A percentile compares a stretch with the other conserved stretches of the same genome.
Evolutionary conservation across 2,113 vertebrate species (phyloP).

Genomic region (Cyrtonyx montezumae): DNA sequence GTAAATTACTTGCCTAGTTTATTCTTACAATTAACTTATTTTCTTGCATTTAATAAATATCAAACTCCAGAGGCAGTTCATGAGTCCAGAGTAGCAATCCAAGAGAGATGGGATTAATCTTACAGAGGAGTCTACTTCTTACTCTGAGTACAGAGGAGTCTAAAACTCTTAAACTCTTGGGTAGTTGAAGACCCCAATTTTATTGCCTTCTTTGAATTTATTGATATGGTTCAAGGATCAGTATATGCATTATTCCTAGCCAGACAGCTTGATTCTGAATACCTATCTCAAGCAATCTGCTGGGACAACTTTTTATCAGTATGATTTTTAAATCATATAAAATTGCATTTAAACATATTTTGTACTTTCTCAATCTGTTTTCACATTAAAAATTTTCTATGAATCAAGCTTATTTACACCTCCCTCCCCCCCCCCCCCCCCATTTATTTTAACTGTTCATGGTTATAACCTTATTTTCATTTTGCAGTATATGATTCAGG

Average conservation of each 20-base stretch:
- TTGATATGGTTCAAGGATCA: background rate
- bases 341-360: background rate
- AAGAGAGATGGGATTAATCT: background rate
- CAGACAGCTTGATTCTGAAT: background rate
- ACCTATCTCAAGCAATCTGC: background rate
- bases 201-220: background rate
- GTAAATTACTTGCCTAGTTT: background rate
- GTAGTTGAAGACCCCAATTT: background rate
- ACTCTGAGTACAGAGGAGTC: fast-evolving
- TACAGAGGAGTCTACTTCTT: background rate
- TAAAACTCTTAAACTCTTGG: background rate
- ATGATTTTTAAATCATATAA: background rate
- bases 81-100: background rate
- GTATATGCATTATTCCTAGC: background rate
- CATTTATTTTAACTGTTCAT: background rate
- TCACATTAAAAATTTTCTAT: background rate
- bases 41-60: background rate
- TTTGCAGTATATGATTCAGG: background rate
- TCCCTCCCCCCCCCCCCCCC: background rate
- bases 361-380: background rate
- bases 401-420: background rate
- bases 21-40: background rate
- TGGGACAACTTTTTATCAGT: background rate
- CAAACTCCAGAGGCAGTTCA: background rate
- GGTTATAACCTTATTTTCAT: background rate